Base-by-base conservation (phyloP, 1,140 invertebrate species). In the Drosophila tristis region DNA sequence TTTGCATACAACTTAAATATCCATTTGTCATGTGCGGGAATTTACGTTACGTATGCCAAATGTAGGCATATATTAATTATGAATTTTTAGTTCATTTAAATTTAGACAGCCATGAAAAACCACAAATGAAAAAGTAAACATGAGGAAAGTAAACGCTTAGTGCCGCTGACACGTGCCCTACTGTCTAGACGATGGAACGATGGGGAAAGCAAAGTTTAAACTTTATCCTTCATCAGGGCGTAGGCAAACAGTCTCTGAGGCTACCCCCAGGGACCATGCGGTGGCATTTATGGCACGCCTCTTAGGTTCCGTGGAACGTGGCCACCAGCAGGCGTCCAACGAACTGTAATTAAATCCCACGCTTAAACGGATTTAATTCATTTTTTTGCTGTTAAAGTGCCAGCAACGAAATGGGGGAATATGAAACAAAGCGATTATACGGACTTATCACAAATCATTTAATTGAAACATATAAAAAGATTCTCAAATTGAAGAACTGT, bases 1-100 rank as follows among this genome's bases (percentile, higher is more conserved):
- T 85, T 85, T 85, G 80, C 80, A 85, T 85, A 68, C 23, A 80
- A 74, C 68, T 81, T 85, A 85, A 85, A 85, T 67, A 49, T 55
- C 82, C 81, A 85, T 85, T 81, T 54, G 66, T 85, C 81, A 85
- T 70, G 3, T 20, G 15, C 5, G 26, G 43, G 57, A 47, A 45
- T 78, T 55, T 56, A 7, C 20, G 9, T 29, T 29, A n/a, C 43
- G 2, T 20, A 20, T 20, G 20, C 20, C 20, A 20, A 20, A 20
- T 20, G 20, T 20, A 20, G 20, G 20, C 66, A 74, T 25, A 11
- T 63, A 63, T 77, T 77, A 80, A 80, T 77, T 85, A 85, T 68
- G 67, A 49, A 71, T 60, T 77, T 85, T 85, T 85, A 57, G 5
- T 80, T 55, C 11, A 54, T 55, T 64, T 76, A 78, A 53, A 74